Evolutionary conservation across 2,888 invertebrate species (phyloP).

Genomic region (Ochlodes sylvanus): DNA sequence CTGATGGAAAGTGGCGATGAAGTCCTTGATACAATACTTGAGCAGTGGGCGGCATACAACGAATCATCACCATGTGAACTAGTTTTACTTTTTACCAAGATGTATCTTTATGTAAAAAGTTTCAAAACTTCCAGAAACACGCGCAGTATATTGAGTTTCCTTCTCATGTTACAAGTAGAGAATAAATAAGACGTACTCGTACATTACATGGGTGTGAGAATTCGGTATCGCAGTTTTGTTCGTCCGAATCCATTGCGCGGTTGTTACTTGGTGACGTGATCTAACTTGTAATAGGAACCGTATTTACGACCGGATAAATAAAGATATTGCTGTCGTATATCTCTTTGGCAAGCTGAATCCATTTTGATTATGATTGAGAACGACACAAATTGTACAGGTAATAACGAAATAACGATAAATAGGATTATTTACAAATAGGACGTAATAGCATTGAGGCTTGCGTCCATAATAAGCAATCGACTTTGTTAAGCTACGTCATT

Average conservation of each 20-base stretch:
- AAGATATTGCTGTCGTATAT: constrained; percentile 31
- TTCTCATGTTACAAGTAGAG: neutral
- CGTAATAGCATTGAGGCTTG: too few species aligned
- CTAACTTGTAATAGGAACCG: constrained; percentile 16
- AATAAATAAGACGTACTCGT: neutral
- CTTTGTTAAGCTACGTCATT: too few species aligned
- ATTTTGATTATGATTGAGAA: constrained; percentile 16
- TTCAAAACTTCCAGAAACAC: neutral
- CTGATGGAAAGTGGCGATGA: too few species aligned
- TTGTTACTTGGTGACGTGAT: constrained; percentile 28
- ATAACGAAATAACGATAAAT: neutral
- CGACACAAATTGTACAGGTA: constrained; percentile 8
- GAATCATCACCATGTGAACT: neutral
- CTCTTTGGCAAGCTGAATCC: constrained; percentile 13
- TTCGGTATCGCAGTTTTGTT: constrained; percentile 19
- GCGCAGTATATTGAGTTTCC: neutral
- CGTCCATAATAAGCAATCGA: too few species aligned
- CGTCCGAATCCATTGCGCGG: constrained; percentile 31
- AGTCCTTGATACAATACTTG: too few species aligned
- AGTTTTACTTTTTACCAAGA: neutral
- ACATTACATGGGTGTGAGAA: constrained; percentile 8
- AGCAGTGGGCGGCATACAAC: too few species aligned
- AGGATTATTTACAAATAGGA: too few species aligned
- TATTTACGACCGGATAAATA: constrained; percentile 30
- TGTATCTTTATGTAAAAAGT: neutral